Conservation (phyloP, 2,113 vertebrate genomes). For the Cottus gobio region DNA sequence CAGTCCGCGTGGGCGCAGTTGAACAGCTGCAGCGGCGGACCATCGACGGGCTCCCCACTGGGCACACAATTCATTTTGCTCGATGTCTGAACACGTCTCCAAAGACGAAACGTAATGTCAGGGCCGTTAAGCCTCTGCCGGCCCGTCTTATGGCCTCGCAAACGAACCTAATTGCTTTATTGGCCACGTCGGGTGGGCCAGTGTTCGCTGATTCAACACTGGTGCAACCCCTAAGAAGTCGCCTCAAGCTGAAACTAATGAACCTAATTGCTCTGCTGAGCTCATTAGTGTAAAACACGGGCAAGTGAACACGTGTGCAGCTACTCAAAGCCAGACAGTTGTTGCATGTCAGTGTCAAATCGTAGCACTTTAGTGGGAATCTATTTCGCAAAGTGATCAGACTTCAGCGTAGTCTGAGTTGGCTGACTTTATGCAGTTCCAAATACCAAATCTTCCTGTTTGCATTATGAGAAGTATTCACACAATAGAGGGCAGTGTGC, state of each 20-base stretch:
- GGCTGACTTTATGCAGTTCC: neutral
- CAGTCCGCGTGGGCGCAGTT: conserved; percentile 75
- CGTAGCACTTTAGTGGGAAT: neutral
- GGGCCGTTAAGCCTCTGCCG: neutral
- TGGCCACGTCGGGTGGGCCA: conserved; percentile 4
- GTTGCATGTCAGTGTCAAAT: neutral
- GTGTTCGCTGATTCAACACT: neutral
- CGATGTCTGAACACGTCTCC: neutral
- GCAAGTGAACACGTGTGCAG: neutral
- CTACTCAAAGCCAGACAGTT: neutral
- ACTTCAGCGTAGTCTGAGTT: neutral
- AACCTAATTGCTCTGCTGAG: conserved; percentile 17
- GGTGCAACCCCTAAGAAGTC: neutral
- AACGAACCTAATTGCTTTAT: conserved; percentile 39
- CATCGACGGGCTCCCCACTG: neutral
- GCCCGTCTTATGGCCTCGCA: conserved; percentile 44
- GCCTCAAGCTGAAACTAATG: conserved; percentile 34
- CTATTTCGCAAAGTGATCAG: neutral
- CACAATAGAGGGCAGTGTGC: conserved; percentile 59
- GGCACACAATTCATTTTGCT: conserved; percentile 49
- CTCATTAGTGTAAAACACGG: conserved; percentile 1
- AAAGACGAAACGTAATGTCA: rapidly evolving
- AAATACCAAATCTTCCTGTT: neutral
- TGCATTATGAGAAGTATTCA: neutral
- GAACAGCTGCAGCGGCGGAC: conserved; percentile 39